Evolutionary conservation across 2,797 vertebrate genomes (phyloP), one percentile per base, ranked within the genome.

Genomic region (Helostoma temminkii): DNA sequence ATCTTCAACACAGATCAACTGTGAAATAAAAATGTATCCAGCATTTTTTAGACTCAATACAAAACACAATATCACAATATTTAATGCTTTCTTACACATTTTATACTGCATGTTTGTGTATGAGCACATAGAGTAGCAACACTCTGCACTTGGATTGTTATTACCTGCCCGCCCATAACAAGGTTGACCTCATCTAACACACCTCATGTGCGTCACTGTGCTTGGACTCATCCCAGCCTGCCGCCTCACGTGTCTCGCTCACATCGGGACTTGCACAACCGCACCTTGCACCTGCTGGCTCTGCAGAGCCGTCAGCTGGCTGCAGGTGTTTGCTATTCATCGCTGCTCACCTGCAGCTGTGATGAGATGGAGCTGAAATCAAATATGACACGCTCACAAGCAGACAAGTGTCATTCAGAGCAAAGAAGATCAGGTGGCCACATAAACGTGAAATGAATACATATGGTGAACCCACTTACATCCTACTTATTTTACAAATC

Each of bases 281-380:
- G 0, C 9, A 9, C 32, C 32, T n/a, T 22, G 42, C n/a, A 10
- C 61, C 46, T 18, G 11, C 21, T 28, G 47, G 22, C 32, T 50
- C 47, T 2, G 24, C 47, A 19, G 32, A 72, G 58, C 43, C 42
- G 66, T 47, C 65, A 65, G 46, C 56, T 43, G 68, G 39, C 54
- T 82, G 64, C 50, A 61, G 57, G 41, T 71, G 74, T 72, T 69
- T 80, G 65, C 22, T 64, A 53, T 79, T 72, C 58, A 66, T 15
- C 11, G 50, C 43, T 12, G 18, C 56, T 81, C 69, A 72, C 68
- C 58, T 74, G 65, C 55, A n/a, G 36, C 22, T 58, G 37, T 48
- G 74, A 80, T 88, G 84, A 85, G 76, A 74, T 74, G 74, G 70
- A 30, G 26, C 71, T 91, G 89, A 89, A 91, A 92, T 89, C 66